Conservation (phyloP, 92 coral and sea anemone genomes). For the Parazoanthus atlanticus region DNA sequence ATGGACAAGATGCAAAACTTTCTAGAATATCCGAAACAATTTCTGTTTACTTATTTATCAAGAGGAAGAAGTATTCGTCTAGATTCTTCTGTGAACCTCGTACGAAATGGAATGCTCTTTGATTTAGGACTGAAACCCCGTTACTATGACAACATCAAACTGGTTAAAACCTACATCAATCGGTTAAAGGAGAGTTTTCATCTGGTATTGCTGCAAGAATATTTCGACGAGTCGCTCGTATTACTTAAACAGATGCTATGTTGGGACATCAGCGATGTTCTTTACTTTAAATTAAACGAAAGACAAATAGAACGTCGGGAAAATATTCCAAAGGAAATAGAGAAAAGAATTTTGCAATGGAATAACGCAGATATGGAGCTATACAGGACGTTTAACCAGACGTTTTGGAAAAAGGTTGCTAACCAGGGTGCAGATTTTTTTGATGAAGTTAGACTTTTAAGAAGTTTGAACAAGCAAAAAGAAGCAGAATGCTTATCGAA, state of each 20-base stretch:
- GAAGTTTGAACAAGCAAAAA: slow-evolving; percentile 32
- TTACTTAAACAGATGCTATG: slow-evolving; percentile 74
- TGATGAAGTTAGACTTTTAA: slow-evolving; percentile 57
- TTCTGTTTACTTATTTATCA: slow-evolving; percentile 4
- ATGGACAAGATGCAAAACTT: slow-evolving; percentile 36
- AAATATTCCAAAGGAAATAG: slow-evolving; percentile 30
- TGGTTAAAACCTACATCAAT: slow-evolving; percentile 53
- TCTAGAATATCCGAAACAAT: slow-evolving; percentile 19
- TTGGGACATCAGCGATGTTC: slow-evolving; percentile 66
- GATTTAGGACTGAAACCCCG: slow-evolving; percentile 69
- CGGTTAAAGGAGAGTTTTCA: slow-evolving; percentile 63
- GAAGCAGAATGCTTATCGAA: slow-evolving; percentile 5
- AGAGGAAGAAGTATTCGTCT: neutral
- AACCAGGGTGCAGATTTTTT: slow-evolving; percentile 65
- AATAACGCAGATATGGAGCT: slow-evolving; percentile 65
- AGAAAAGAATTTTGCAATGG: slow-evolving; percentile 56
- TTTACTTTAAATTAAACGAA: slow-evolving; percentile 73
- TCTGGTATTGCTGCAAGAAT: slow-evolving; percentile 70
- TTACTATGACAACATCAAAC: slow-evolving; percentile 47
- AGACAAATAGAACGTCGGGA: slow-evolving; percentile 34
- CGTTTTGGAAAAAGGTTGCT: slow-evolving; percentile 66
- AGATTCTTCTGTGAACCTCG: slow-evolving; percentile 29
- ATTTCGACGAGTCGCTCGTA: slow-evolving; percentile 81
- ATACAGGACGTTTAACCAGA: slow-evolving; percentile 59
- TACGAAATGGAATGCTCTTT: slow-evolving; percentile 69